A percentile compares a stretch with the other conserved stretches of the same genome.
Conservation (phyloP, 2,888 invertebrate species). For the Diachrysia chrysitis region DNA sequence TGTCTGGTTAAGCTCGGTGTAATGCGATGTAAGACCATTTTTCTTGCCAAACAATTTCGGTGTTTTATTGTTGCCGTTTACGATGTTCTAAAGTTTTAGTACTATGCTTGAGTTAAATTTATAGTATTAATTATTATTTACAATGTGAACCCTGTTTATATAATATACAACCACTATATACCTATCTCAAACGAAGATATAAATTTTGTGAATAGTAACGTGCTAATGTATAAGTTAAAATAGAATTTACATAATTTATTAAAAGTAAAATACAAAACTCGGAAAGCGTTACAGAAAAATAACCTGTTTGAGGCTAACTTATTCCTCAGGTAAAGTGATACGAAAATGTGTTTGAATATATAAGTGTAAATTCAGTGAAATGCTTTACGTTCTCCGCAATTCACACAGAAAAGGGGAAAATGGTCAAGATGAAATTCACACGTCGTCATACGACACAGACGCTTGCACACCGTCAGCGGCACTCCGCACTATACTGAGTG, state of each 20-base stretch:
- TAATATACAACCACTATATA: no score
- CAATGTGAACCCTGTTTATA: not conserved
- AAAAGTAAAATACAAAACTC: not conserved
- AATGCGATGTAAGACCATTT: constrained; percentile 7
- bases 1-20: not conserved
- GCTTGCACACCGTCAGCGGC: constrained; percentile 28
- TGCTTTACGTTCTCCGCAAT: constrained; percentile 19
- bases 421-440: constrained; percentile 40
- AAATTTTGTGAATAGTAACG: no score
- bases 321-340: constrained; percentile 24
- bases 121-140: not conserved
- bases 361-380: constrained; percentile 20
- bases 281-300: not conserved
- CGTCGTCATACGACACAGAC: constrained; percentile 20
- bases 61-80: not conserved
- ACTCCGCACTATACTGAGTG: constrained; percentile 10
- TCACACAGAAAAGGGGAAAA: constrained; percentile 25
- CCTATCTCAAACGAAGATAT: no score
- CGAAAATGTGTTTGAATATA: constrained; percentile 10
- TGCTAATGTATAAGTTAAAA: not conserved
- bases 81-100: not conserved
- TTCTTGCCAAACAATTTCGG: constrained; percentile 5
- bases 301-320: constrained; percentile 10
- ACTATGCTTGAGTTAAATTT: not conserved
- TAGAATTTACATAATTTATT: no score